Percentiles rank a stretch among this genome's conserved stretches.
Conservation (phyloP, 1,140 invertebrate genomes). For the Chelonus insularis region DNA sequence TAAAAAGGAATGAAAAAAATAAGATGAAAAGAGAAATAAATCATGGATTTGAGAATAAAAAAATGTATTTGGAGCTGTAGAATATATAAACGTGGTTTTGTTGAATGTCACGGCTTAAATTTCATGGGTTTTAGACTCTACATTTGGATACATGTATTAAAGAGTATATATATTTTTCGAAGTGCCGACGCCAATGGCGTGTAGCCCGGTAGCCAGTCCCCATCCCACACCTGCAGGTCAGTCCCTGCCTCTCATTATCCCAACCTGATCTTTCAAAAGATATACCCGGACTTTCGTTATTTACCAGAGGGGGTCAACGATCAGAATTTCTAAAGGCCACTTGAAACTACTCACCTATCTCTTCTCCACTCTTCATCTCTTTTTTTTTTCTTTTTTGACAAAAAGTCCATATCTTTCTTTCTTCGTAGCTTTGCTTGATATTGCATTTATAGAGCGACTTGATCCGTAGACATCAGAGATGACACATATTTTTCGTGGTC, state of each 20-base stretch:
- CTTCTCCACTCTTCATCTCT: neutral
- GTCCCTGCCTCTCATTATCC: slow-evolving; percentile 56
- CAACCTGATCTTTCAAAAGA: slow-evolving; percentile 55
- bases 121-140: no score
- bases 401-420: neutral
- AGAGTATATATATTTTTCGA: slow-evolving; percentile 38
- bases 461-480: slow-evolving; percentile 4
- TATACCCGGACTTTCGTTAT: slow-evolving; percentile 55
- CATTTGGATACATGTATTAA: no score
- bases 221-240: slow-evolving; percentile 56
- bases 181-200: slow-evolving; percentile 51
- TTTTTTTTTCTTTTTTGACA: slow-evolving; percentile 4
- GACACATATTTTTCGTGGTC: slow-evolving; percentile 16
- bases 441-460: slow-evolving; percentile 14
- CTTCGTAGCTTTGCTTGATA: neutral
- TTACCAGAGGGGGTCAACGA: slow-evolving; percentile 54
- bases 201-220: slow-evolving; percentile 52
- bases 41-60: no score
- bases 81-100: no score
- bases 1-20: no score
- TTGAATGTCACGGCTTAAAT: no score
- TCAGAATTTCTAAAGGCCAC: slow-evolving; percentile 50
- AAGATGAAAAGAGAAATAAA: no score
- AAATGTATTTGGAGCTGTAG: no score
- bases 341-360: slow-evolving; percentile 40